Evolutionary conservation across 1,140 invertebrate genomes (phyloP).

Genomic region (Bilobella aurantiaca): DNA sequence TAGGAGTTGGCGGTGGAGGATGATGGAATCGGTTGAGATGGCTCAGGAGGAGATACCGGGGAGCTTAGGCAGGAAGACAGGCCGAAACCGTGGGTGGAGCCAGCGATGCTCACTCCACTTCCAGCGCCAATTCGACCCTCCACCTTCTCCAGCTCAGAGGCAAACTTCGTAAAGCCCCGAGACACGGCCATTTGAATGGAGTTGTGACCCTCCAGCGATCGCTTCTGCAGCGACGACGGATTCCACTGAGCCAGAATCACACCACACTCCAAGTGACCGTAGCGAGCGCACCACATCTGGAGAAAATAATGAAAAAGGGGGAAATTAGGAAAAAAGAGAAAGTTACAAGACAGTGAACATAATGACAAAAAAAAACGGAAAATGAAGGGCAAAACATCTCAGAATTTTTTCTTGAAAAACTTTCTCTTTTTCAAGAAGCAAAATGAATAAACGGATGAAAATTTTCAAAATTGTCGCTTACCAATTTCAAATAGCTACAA

Average conservation of each 20-base stretch:
- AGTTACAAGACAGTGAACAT: no score
- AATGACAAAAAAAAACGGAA: no score
- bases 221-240: constrained; percentile 28
- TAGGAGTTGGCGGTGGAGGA: constrained; percentile 10
- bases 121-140: constrained; percentile 9
- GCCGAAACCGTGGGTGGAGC: no score
- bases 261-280: constrained; percentile 35
- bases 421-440: no score
- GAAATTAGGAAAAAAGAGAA: background rate
- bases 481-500: no score
- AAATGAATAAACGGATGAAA: no score
- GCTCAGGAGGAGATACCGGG: no score
- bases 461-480: no score
- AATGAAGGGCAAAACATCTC: no score
- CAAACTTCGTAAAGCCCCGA: constrained; percentile 30
- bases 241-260: constrained; percentile 34
- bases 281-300: constrained; percentile 33
- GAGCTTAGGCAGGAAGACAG: no score
- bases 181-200: constrained; percentile 27
- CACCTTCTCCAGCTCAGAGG: constrained; percentile 34
- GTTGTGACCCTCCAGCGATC: constrained; percentile 29
- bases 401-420: background rate
- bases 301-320: background rate
- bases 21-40: constrained; percentile 23
- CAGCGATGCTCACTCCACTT: no score